Percentiles rank a stretch among this genome's conserved stretches.
phyloP scores from a whole-genome alignment of 2,888 invertebrate species.

The Apoda limacodes region DNA sequence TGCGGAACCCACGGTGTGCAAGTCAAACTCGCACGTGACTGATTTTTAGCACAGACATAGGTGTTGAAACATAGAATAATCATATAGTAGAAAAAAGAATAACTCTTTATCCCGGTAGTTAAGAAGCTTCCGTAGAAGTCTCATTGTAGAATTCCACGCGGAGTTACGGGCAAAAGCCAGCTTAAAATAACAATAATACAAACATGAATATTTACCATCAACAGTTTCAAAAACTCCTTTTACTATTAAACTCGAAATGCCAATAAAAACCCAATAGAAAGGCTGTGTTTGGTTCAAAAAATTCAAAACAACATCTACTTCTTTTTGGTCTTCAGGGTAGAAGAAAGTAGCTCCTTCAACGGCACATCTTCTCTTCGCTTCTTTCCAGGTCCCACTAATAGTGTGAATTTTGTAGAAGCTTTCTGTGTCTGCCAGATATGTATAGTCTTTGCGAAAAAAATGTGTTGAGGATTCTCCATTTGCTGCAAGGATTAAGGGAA shows the following conservation, averaged over 20 bases:
- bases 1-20: too few relatives aligned
- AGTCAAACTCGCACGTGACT: too few relatives aligned
- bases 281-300: slow-evolving; percentile 15
- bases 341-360: slow-evolving; percentile 21
- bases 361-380: slow-evolving; percentile 17
- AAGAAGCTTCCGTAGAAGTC: too few relatives aligned
- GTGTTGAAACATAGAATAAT: too few relatives aligned
- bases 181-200: too few relatives aligned
- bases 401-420: slow-evolving; percentile 23
- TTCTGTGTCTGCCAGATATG: slow-evolving; percentile 13
- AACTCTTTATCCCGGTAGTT: too few relatives aligned
- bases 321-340: slow-evolving; percentile 17
- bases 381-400: slow-evolving; percentile 16
- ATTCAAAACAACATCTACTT: slow-evolving; percentile 13
- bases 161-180: too few relatives aligned
- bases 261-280: slow-evolving; percentile 14
- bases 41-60: too few relatives aligned
- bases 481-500: too few relatives aligned
- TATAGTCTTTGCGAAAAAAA: slow-evolving; percentile 26
- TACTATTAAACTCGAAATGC: slow-evolving; percentile 19
- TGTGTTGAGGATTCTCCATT: slow-evolving; percentile 34
- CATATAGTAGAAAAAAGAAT: too few relatives aligned
- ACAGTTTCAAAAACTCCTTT: slow-evolving; percentile 19
- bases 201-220: too few relatives aligned
- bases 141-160: too few relatives aligned